These are phyloP conservation scores for Phocoena phocoena DNA, from an alignment of 2,113 vertebrate genomes.

Conservation along the genomic window DNA sequence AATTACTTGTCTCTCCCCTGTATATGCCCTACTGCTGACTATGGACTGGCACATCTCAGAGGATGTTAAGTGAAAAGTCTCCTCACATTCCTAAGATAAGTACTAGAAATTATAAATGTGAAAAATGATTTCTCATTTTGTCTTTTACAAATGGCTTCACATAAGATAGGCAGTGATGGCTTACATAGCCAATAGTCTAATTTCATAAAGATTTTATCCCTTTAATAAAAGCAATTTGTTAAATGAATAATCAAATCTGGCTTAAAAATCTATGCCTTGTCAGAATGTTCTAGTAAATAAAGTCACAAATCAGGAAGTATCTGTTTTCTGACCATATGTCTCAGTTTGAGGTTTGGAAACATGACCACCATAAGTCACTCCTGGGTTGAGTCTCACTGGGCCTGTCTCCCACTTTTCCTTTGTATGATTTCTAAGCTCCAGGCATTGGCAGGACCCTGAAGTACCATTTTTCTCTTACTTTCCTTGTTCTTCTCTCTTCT, in stretches of 20 bases:
- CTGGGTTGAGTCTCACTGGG: background rate
- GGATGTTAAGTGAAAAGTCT: background rate
- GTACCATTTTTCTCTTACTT: background rate
- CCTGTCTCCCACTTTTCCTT: background rate
- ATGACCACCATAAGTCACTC: background rate
- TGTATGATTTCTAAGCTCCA: background rate
- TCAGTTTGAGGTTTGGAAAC: background rate
- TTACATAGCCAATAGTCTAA: background rate
- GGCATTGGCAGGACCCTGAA: background rate
- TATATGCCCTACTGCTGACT: background rate
- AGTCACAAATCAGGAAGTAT: background rate
- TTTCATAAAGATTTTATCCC: background rate
- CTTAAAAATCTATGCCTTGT: background rate
- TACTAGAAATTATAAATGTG: background rate
- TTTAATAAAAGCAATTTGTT: background rate
- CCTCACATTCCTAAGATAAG: background rate
- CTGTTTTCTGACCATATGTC: background rate
- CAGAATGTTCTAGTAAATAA: slow-evolving; percentile 15
- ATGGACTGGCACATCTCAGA: background rate
- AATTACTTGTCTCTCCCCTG: background rate
- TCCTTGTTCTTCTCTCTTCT: background rate
- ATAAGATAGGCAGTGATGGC: background rate
- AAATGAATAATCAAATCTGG: background rate
- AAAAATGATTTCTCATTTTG: background rate
- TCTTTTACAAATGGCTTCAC: background rate